phyloP scores from a whole-genome alignment of 2,888 invertebrate species.

The Pomacea canaliculata region DNA sequence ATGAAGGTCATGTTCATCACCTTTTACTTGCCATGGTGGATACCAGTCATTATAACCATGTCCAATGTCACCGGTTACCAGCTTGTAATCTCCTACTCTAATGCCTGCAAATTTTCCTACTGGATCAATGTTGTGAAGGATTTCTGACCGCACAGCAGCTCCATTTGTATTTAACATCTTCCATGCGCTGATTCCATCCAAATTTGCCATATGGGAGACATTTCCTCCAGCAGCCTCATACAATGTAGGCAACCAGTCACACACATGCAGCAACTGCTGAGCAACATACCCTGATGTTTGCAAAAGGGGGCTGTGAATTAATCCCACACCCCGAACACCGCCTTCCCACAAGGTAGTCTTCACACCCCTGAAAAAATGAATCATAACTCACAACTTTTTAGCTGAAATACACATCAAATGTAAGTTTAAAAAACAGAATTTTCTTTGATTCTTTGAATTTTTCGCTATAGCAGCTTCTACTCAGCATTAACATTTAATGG shows the following conservation, averaged over 20 bases:
- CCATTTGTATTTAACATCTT: constrained; percentile 76
- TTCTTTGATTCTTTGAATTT: too few relatives aligned
- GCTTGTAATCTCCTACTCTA: constrained; percentile 61
- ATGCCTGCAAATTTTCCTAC: constrained; percentile 45
- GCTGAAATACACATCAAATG: neutral
- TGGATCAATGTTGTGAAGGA: constrained; percentile 71
- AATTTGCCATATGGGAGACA: constrained; percentile 40
- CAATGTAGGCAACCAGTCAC: constrained; percentile 92
- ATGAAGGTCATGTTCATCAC: constrained; percentile 29
- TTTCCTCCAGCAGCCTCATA: constrained; percentile 77
- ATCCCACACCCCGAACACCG: constrained; percentile 84
- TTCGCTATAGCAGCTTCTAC: too few relatives aligned
- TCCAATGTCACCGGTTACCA: constrained; percentile 53
- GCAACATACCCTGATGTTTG: constrained; percentile 77
- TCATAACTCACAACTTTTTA: neutral
- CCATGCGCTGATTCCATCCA: constrained; percentile 86
- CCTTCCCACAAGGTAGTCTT: constrained; percentile 75
- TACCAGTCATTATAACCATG: constrained; percentile 57
- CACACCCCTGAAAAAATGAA: constrained; percentile 53
- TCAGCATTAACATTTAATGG: too few relatives aligned
- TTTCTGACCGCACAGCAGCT: constrained; percentile 75
- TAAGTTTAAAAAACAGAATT: too few relatives aligned
- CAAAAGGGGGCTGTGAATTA: constrained; percentile 82
- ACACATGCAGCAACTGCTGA: constrained; percentile 82
- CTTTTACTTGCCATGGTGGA: constrained; percentile 50